phyloP scores from a whole-genome alignment of 2,888 invertebrate species.

The Calliphora vomitoria region DNA sequence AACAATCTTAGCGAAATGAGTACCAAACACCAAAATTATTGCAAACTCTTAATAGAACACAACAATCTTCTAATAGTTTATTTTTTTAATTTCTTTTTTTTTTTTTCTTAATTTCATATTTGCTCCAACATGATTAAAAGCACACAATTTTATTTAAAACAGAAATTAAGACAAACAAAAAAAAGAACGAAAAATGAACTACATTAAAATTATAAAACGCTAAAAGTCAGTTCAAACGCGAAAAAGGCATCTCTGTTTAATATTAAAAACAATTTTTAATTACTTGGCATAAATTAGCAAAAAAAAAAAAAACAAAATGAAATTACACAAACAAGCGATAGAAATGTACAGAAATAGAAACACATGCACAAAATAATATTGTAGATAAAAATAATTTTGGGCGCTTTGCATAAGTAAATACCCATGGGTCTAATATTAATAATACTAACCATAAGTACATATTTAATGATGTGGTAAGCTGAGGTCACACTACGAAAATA shows the following conservation, averaged over 20 bases:
- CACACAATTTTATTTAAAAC: constrained; percentile 64
- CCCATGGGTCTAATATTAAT: too few relatives aligned
- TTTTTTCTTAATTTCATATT: not conserved
- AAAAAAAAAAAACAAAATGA: not conserved
- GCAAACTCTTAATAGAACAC: constrained; percentile 27
- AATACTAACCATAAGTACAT: too few relatives aligned
- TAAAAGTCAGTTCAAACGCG: constrained; percentile 32
- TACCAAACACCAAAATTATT: not conserved
- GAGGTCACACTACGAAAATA: too few relatives aligned
- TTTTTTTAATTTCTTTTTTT: not conserved
- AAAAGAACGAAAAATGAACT: not conserved
- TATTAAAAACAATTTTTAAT: constrained; percentile 65
- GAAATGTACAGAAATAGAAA: constrained; percentile 32
- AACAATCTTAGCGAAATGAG: constrained; percentile 20
- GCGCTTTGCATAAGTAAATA: too few relatives aligned
- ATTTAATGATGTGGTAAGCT: too few relatives aligned
- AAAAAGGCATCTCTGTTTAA: constrained; percentile 61
- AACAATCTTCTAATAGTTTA: constrained; percentile 13
- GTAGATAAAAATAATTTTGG: constrained; percentile 37
- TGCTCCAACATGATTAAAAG: constrained; percentile 52
- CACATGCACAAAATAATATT: constrained; percentile 27
- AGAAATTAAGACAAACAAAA: constrained; percentile 26
- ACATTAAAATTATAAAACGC: constrained; percentile 42
- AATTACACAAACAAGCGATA: not conserved
- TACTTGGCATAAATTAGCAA: constrained; percentile 2